phyloP scores from a whole-genome alignment of 1,140 invertebrate species.

The Tetragnatha versicolor region DNA sequence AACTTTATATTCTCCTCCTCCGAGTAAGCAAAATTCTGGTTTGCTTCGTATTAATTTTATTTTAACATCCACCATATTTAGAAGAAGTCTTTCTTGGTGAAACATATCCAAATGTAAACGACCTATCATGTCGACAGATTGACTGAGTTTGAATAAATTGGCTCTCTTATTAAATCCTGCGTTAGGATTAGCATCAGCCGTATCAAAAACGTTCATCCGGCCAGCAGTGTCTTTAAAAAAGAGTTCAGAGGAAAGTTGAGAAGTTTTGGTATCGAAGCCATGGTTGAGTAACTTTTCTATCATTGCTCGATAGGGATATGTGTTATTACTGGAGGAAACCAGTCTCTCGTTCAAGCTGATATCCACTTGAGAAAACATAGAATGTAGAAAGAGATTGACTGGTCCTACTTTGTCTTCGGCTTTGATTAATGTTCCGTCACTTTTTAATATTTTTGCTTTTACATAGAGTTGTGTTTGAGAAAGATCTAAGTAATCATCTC shows the following conservation, averaged over 20 bases:
- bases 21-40: slow-evolving; percentile 10
- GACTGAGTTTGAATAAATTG: background rate
- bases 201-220: background rate
- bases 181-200: background rate
- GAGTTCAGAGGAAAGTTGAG: no score
- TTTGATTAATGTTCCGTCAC: background rate
- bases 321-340: background rate
- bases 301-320: background rate
- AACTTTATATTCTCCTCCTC: background rate
- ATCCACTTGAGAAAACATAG: slow-evolving; percentile 6
- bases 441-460: slow-evolving; percentile 1
- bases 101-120: background rate
- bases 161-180: background rate
- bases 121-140: background rate
- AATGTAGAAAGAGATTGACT: slow-evolving; percentile 15
- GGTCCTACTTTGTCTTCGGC: background rate
- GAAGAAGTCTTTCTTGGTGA: background rate
- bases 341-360: background rate
- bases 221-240: no score
- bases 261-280: no score
- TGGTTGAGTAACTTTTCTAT: background rate
- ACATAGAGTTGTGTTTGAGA: background rate
- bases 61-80: slow-evolving; percentile 26
- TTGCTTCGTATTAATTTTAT: slow-evolving; percentile 33
- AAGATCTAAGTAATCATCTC: slow-evolving; percentile 7